Evolutionary conservation across 1,140 invertebrate genomes (phyloP), one percentile per base, ranked within the genome.

Genomic region (Capitella teleta): DNA sequence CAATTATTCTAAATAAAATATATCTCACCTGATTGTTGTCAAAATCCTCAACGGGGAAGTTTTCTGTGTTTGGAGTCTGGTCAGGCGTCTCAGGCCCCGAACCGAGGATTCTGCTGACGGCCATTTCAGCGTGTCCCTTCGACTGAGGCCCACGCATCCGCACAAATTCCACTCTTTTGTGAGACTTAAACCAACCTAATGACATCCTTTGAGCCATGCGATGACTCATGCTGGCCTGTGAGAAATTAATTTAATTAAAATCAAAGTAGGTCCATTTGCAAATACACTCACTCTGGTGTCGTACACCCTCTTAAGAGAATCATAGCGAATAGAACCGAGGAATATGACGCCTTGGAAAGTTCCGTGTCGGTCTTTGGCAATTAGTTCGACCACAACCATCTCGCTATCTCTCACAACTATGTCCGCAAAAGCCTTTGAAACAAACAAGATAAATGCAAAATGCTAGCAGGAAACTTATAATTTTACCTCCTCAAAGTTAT

Each of bases 51-150:
- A 62, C 54, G 24, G 60, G 63, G 48, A 69, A 67, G 49, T 70
- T 66, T 57, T 67, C 67, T 16, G 34, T 56, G 87, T 66, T 94
- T 89, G n/a, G 89, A 88, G 42, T 69, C 61, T 43, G 53, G 86
- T 86, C 2, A 3, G 91, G 90, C 2, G 92, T 97, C 69, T 96
- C 92, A 5, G 86, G 86, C 1, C 90, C 92, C 6, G 85, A 70
- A 80, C 77, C 90, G 84, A 55, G 88, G 81, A 75, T 61, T 68
- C 92, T 83, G 2, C 88, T 89, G 21, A 98, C 90, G 3, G 93
- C 94, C 85, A 98, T 93, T 76, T 98, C 94, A 0, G 93, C 93
- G 72, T 93, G 87, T 0, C 94, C 94, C 76, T 96, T 96, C 10
- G 87, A 88, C 63, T 85, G 82, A 12, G 94, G 93, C 46, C 94